Base-by-base conservation (phyloP, 2,888 invertebrate genomes). In the Drosophila nr. perissopoda region DNA sequence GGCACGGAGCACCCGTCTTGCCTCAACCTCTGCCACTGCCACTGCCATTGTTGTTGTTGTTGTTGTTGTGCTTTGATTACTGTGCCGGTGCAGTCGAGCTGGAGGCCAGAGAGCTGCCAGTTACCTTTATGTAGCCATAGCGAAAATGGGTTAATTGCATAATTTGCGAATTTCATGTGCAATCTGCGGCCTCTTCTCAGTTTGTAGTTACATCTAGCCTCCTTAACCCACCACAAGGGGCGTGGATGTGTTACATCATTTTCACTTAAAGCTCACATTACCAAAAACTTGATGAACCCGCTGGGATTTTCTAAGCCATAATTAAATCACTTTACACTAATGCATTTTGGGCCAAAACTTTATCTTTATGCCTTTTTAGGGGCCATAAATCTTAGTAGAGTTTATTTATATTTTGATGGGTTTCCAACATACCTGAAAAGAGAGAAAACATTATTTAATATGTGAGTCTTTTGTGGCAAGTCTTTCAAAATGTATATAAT, bases 131-230 rank as follows among this genome's bases (percentile, higher is more conserved):
- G 84, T 73, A 66, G 82, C 82, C 79, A 74, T 83, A 61, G 34
- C 73, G 78, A 72, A 87, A 90, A 89, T 90, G 87, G 90, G 89
- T 87, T 87, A 87, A 87, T 90, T 87, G 90, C 88, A 90, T 89
- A 87, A 87, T 90, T 87, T 87, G 87, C 73, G 81, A 87, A 82
- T 80, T 83, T 83, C 82, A 82, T 77, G 76, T 89, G 75, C 76
- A 66, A 71, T 76, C 86, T 67, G 68, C 42, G 82, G 51, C 54
- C 56, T 56, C 25, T 18, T 51, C 42, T 45, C n/a, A 16, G 34
- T 5, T 52, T 40, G 31, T 51, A n/a, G 34, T 27, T 38, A 36
- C 45, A 45, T 45, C 21, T 49, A 27, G 33, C 13, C 11, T 13
- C n/a, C 3, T 25, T n/a, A 21, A 8, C 2, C 38, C 13, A 27